A percentile compares a stretch with the other conserved stretches of the same genome.
phyloP scores from a whole-genome alignment of 2,888 invertebrate species.

The Pyrochroa serraticornis region DNA sequence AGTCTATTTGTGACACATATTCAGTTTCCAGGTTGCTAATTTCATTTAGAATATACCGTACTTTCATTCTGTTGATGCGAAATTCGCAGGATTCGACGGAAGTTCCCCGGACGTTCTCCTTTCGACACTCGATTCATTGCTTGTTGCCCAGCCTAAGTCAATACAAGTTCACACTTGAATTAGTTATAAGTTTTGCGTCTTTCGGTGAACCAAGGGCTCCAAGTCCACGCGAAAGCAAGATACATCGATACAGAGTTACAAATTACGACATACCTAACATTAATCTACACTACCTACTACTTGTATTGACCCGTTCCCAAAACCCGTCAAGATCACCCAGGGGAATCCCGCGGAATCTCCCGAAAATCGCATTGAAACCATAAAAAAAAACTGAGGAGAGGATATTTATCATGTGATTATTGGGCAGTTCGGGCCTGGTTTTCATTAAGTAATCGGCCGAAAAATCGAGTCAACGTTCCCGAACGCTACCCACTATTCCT shows the following conservation, averaged over 20 bases:
- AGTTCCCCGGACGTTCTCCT: neutral
- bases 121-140: conserved; percentile 1
- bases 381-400: too few relatives aligned
- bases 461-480: conserved; percentile 3
- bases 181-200: conserved; percentile 3
- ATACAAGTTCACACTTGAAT: conserved; percentile 12
- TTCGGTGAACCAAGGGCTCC: conserved; percentile 38
- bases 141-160: conserved; percentile 15
- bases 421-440: conserved; percentile 2
- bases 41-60: conserved; percentile 23
- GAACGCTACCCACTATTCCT: conserved; percentile 10
- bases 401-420: too few relatives aligned
- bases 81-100: neutral
- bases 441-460: conserved; percentile 18
- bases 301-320: conserved; percentile 4
- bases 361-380: conserved; percentile 6
- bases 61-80: conserved; percentile 17
- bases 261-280: conserved; percentile 1
- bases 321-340: neutral
- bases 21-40: conserved; percentile 11
- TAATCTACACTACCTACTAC: conserved; percentile 7
- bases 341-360: neutral
- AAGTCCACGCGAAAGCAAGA: conserved; percentile 29
- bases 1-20: conserved; percentile 18
- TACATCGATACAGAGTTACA: conserved; percentile 11